Base-by-base conservation (phyloP, 2,113 vertebrate genomes). In the Labeo catla region DNA sequence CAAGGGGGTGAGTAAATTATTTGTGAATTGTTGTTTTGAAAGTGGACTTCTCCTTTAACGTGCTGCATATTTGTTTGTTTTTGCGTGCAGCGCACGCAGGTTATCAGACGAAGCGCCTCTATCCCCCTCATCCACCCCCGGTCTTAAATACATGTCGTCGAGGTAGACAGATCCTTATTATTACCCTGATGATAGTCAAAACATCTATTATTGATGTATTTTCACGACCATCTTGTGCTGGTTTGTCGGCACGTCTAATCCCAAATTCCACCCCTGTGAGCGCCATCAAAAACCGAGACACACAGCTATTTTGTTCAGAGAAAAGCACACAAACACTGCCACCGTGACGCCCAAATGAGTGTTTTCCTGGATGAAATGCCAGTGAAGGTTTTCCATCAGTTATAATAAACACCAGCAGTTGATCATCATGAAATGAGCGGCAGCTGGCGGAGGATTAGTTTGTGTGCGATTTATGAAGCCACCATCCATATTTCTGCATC, bases 201-300 rank as follows among this genome's bases (percentile, higher is more conserved):
- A 78, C 73, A 89, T 77, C 81, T 88, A 81, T 89, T 89, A 88
- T 91, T 91, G 89, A 68, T 89, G 84, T 84, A 77, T 88, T 91
- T 88, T 90, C 76, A 54, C 11, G 59, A 88, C 76, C 83, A 88
- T 73, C 68, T n/a, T 43, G 57, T 81, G 6, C 49, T 76, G 45
- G 45, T 43, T 49, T 6, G 72, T 66, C 79, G 73, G 45, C 54
- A 66, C 36, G 83, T 23, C 50, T 52, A 21, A 88, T 83, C 76
- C 57, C 0, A 12, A 36, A 23, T 50, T 52, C 2, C 19, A 21
- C 45, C 81, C 81, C 81, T 2, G 1, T 8, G 66, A 79, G 16
- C 0, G 2, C 21, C 52, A 82, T n/a, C 77, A 85, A 70, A 36
- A 89, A 90, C 83, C 47, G 63, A 65, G 80, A 88, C 89, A 86